Conservation (phyloP, 2,797 vertebrate genomes). For the Prionace glauca region DNA sequence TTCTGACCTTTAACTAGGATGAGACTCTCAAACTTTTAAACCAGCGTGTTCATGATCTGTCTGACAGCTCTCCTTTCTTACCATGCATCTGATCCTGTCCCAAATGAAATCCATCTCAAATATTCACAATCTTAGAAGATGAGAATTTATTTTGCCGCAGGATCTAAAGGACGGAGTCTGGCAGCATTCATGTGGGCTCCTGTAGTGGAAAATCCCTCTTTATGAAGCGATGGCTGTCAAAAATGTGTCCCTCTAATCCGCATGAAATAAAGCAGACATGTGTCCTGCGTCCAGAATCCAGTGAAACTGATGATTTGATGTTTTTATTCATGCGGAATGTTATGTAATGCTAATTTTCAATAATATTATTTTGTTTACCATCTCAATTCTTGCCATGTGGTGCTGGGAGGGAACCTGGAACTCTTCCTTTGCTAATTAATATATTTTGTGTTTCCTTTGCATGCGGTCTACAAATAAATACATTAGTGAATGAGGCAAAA, state of each 20-base stretch:
- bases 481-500: not conserved
- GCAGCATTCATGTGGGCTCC: not conserved
- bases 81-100: not conserved
- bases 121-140: not conserved
- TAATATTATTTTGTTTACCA: not conserved
- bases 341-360: not conserved
- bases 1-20: not conserved
- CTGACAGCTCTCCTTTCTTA: not conserved
- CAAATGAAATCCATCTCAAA: not conserved
- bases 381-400: not conserved
- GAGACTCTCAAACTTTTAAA: not conserved
- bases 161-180: not conserved
- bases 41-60: not conserved
- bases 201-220: not conserved
- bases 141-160: not conserved
- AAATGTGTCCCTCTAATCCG: not conserved
- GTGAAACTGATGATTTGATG: not conserved
- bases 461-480: not conserved
- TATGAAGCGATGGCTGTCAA: not conserved
- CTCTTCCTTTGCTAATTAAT: not conserved
- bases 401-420: not conserved
- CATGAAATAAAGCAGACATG: not conserved
- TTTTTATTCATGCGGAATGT: not conserved
- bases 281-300: not conserved
- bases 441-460: not conserved